Evolutionary conservation across 2,888 invertebrate genomes (phyloP).

Genomic region (Temnothorax unifasciatus): DNA sequence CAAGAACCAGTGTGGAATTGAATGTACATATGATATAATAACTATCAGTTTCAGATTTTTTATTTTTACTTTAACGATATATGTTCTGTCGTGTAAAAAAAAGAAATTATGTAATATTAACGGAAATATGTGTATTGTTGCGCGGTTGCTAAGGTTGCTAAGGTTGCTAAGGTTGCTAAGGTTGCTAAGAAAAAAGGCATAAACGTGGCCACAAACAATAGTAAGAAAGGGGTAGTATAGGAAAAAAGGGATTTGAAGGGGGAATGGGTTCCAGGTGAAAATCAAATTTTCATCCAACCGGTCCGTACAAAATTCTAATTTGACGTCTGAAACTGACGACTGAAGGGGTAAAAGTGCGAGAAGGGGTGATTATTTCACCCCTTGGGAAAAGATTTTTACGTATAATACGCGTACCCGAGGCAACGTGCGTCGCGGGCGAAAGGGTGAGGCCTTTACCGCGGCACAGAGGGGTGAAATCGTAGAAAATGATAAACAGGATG

Average conservation of each 20-base stretch:
- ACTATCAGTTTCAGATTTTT: background rate
- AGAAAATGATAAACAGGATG: conserved; percentile 85
- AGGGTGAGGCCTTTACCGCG: conserved; percentile 68
- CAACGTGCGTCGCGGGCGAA: conserved; percentile 65
- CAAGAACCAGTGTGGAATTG: background rate
- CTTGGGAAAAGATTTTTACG: conserved; percentile 84
- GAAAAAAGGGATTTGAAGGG: conserved; percentile 50
- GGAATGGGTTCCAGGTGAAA: conserved; percentile 80
- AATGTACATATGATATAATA: background rate
- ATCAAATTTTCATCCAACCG: conserved; percentile 80
- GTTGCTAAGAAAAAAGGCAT: conserved; percentile 32
- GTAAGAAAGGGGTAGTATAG: conserved; percentile 50
- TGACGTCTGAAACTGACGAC: conserved; percentile 81
- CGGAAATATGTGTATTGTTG: conserved; percentile 26
- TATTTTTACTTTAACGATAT: background rate
- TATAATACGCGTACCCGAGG: conserved; percentile 73
- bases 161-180: background rate
- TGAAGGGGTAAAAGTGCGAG: conserved; percentile 67
- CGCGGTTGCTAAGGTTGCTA: background rate
- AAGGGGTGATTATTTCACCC: conserved; percentile 77
- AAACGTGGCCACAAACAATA: conserved; percentile 43
- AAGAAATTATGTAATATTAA: conserved; percentile 29
- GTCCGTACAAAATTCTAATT: conserved; percentile 84
- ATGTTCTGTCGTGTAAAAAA: background rate
- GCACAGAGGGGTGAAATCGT: conserved; percentile 75